Base-by-base conservation (phyloP, 2,888 invertebrate genomes). In the Drosophila mettleri region DNA sequence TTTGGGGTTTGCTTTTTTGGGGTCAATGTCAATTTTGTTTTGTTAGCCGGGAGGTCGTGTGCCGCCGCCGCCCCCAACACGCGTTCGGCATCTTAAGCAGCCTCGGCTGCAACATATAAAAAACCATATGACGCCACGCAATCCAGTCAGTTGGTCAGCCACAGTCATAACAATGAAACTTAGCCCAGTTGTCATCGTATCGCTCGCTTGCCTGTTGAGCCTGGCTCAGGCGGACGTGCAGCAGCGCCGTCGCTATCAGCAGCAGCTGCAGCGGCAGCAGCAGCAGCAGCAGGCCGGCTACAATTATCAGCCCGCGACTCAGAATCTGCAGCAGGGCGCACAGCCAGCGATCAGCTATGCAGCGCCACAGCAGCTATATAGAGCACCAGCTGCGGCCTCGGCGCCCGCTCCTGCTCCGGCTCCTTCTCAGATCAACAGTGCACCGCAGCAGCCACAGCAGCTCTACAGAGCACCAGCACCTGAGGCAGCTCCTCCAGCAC, bases 1-100 rank as follows among this genome's bases (percentile, higher is more conserved):
- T 68, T 68, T 41, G 34, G 53, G 54, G 24, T 43, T 33, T 54
- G n/a, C n/a, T n/a, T 39, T 78, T 80, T 76, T 78, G 79, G 74
- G 87, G 83, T 86, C 83, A 83, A 84, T 83, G 87, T 84, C 83
- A 83, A 76, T 62, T 52, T 60, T 75, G 86, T 65, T 76, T 74
- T 74, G 74, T 61, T 61, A 36, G 7, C 34, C 16, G 39, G 27
- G 58, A 70, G 70, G 67, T 68, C 73, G 53, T 52, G 14, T 41
- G 52, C 49, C 52, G 38, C 49, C 52, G 38, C 24, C 31, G n/a
- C 20, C 41, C 20, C n/a, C 27, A 22, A 16, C 12, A 68, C 76
- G 69, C 69, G 43, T 39, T 22, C 48, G 60, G 81, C 78, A 86
- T 84, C 73, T 66, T 63, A 84, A 84, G 59, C 73, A 84, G 82